Conservation (phyloP, 2,797 vertebrate genomes). For the Acipenser transmontanus region DNA sequence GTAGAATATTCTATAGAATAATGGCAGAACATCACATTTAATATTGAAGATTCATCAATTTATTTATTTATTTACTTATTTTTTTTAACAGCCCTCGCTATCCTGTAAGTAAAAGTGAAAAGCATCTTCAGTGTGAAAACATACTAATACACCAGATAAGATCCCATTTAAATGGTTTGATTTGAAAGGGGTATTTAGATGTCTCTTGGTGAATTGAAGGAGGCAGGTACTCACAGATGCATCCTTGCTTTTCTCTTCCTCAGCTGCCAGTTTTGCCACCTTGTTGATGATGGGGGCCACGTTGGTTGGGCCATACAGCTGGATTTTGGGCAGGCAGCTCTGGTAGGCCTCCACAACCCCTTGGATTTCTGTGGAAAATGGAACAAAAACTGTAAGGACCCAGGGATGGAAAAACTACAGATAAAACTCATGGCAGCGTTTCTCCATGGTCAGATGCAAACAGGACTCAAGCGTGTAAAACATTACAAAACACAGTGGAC, state of each 20-base stretch:
- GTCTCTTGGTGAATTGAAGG: neutral
- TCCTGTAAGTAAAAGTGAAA: neutral
- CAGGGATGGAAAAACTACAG: neutral
- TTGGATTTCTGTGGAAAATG: slow-evolving; percentile 72
- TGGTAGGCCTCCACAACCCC: slow-evolving; percentile 93
- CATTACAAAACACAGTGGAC: too few species aligned
- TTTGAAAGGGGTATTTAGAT: neutral
- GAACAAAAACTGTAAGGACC: slow-evolving; percentile 15
- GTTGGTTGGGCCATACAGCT: slow-evolving; percentile 91
- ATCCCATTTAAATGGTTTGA: neutral
- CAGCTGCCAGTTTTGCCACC: slow-evolving; percentile 75
- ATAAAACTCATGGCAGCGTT: neutral
- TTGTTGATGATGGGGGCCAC: slow-evolving; percentile 90
- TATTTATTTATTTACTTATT: neutral
- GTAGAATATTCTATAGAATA: neutral
- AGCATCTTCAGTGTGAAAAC: neutral
- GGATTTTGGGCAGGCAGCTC: slow-evolving; percentile 91
- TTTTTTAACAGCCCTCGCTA: neutral
- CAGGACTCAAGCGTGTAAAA: too few species aligned
- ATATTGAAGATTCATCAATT: neutral
- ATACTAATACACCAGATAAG: neutral
- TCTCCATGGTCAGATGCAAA: too few species aligned
- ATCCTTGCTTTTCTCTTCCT: slow-evolving; percentile 76
- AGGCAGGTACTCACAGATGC: slow-evolving; percentile 70
- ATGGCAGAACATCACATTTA: neutral